Base-by-base conservation (phyloP, 2,888 invertebrate species). In the Siphlonurus alternatus region DNA sequence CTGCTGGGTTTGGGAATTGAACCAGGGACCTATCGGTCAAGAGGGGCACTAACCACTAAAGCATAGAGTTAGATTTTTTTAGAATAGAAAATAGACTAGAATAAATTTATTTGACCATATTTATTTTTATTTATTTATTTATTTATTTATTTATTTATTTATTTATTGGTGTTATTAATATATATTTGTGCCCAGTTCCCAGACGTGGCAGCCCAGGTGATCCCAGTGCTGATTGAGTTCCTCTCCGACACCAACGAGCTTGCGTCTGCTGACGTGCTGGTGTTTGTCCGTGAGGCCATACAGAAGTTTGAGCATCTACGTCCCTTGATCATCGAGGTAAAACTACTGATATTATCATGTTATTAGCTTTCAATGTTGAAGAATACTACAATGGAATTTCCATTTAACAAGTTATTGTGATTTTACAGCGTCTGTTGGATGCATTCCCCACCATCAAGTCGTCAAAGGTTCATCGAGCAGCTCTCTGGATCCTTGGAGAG, bases 401-500 rank as follows among this genome's bases (percentile, higher is more conserved):
- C n/a, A n/a, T n/a, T n/a, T n/a, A n/a, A n/a, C n/a, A n/a, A n/a
- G n/a, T n/a, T 61, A 62, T 63, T 61, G 63, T 54, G 68, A 67
- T 25, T 64, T 71, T n/a, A n/a, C n/a, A n/a, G 69, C 77, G 77
- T 77, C 78, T 92, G 0, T 73, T 90, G 66, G 91, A 97, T 75
- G 84, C 88, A 1, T 90, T 97, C 72, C 82, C 88, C 0, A 83
- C 86, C 66, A 93, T 99, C 70, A 88, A 89, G 70, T 89, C 91
- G n/a, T 88, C 91, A 2, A 91, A 89, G 79, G 89, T 95, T 25
- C 92, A 94, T 70, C 86, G 97, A 66, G 89, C 94, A 1, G 93
- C 97, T 1, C 79, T 99, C 64, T 99, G 99, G 99, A 92, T 99
- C 72, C 80, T 97, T 66, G 98, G 98, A 2, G 97, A 99, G 76